These are phyloP conservation scores for Molossus alvarezi DNA, from an alignment of 2,797 vertebrate species.

Conservation along the genomic window DNA sequence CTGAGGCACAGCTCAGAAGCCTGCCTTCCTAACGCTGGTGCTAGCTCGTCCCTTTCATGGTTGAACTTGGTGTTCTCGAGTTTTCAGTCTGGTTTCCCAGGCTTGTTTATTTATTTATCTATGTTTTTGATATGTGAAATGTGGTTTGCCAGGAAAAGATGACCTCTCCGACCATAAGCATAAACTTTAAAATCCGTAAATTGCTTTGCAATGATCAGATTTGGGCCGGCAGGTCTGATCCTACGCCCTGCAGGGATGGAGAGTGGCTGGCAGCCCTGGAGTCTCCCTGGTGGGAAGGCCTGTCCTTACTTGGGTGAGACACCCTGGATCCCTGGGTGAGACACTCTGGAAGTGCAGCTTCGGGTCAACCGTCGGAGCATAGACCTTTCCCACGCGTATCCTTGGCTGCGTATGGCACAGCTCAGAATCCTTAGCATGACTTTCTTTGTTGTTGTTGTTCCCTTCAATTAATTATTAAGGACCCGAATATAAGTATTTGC, in stretches of 20 bases:
- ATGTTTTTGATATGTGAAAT: slow-evolving; percentile 60
- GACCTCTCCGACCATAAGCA: background rate
- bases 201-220: slow-evolving; percentile 36
- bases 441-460: background rate
- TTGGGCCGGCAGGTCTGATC: slow-evolving; percentile 19
- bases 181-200: slow-evolving; percentile 62
- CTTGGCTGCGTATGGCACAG: background rate
- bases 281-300: background rate
- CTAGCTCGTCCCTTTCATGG: background rate
- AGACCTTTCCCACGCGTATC: background rate
- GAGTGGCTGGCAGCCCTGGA: background rate
- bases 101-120: background rate
- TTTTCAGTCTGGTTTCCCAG: slow-evolving; percentile 58
- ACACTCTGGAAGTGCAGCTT: background rate
- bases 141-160: background rate
- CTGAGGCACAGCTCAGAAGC: background rate
- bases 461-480: background rate
- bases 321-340: background rate
- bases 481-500: background rate
- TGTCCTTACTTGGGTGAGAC: background rate
- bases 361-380: background rate
- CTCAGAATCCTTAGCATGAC: background rate
- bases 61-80: slow-evolving; percentile 25
- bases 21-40: background rate
- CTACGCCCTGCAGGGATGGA: background rate